phyloP scores from a whole-genome alignment of 2,888 invertebrate genomes.

The Archips xylosteana region DNA sequence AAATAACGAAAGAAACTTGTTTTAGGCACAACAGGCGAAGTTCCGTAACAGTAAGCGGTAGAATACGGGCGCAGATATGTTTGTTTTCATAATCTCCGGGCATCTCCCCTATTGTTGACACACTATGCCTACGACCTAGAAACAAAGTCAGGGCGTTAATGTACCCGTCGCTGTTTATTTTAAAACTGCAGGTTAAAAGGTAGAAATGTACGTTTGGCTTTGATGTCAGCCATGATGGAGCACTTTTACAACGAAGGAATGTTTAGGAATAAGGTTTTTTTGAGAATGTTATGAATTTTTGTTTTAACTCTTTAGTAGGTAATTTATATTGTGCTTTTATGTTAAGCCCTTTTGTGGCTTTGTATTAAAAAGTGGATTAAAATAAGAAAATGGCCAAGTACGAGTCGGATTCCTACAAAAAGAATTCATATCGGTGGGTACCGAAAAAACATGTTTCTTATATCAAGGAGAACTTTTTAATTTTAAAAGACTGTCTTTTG shows the following conservation, averaged over 20 bases:
- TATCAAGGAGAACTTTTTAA: too few species aligned
- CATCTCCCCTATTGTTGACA: conserved; percentile 63
- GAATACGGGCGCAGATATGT: conserved; percentile 42
- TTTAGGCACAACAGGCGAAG: not conserved
- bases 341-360: too few species aligned
- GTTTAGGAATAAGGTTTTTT: not conserved
- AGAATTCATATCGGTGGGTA: too few species aligned
- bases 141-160: conserved; percentile 53
- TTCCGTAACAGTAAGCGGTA: conserved; percentile 5
- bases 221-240: conserved; percentile 10
- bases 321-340: too few species aligned
- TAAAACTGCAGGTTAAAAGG: conserved; percentile 38
- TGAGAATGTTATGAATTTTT: conserved; percentile 1
- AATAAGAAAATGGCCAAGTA: too few species aligned
- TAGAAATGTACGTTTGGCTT: conserved; percentile 32
- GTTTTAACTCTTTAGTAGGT: not conserved
- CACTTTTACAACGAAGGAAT: conserved; percentile 13
- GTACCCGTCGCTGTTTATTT: conserved; percentile 39
- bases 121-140: conserved; percentile 64
- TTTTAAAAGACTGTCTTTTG: too few species aligned
- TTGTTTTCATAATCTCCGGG: conserved; percentile 64
- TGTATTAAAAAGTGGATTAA: not conserved
- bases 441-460: too few species aligned
- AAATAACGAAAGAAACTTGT: not conserved
- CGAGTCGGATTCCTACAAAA: too few species aligned